Evolutionary conservation across 1,140 invertebrate genomes (phyloP).

Genomic region (Dryas iulia): DNA sequence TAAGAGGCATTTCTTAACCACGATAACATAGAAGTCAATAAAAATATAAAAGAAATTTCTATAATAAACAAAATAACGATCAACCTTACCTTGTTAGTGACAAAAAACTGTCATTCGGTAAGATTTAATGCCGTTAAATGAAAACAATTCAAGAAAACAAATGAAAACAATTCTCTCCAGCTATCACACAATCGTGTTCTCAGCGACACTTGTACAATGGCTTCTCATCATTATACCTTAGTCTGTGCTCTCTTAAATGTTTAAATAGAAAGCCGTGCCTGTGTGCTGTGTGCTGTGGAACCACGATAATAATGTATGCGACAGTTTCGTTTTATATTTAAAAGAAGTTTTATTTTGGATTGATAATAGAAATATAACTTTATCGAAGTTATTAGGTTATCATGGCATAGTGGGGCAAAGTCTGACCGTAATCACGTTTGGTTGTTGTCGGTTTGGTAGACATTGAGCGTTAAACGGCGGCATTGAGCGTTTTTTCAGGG

Average conservation of each 20-base stretch:
- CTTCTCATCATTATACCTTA: slow-evolving; percentile 54
- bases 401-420: too few species aligned
- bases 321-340: slow-evolving; percentile 7
- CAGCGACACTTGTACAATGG: slow-evolving; percentile 45
- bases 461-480: too few species aligned
- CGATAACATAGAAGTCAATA: too few species aligned
- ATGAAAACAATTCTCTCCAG: slow-evolving; percentile 25
- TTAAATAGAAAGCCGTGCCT: slow-evolving; percentile 41
- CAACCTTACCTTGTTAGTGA: background rate
- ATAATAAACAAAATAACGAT: too few species aligned
- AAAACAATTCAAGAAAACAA: background rate
- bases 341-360: background rate
- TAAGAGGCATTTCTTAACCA: too few species aligned
- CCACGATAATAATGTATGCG: slow-evolving; percentile 19
- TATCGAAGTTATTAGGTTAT: too few species aligned
- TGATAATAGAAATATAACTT: background rate
- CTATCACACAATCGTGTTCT: slow-evolving; percentile 35
- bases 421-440: too few species aligned
- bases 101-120: background rate
- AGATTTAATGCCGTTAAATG: slow-evolving; percentile 2
- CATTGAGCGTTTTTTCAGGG: too few species aligned
- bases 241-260: slow-evolving; percentile 33
- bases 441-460: too few species aligned
- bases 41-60: too few species aligned
- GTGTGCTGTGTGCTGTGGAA: too few species aligned